phyloP scores from a whole-genome alignment of 2,113 vertebrate genomes.

The Progne subis region DNA sequence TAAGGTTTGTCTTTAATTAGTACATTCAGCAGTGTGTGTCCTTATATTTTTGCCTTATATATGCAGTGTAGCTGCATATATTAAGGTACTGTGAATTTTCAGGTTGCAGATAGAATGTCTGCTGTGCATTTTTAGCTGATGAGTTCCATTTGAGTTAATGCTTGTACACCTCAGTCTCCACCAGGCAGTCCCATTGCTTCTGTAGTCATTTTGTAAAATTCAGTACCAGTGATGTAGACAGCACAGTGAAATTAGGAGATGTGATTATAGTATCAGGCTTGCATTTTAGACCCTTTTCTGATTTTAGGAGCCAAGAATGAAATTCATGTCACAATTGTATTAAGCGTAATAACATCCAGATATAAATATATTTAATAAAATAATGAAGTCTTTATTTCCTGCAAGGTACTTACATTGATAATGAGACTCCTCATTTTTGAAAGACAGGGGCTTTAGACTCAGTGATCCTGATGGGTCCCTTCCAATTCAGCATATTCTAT shows the following conservation, averaged over 20 bases:
- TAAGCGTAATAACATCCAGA: background rate
- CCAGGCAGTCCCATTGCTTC: slow-evolving; percentile 21
- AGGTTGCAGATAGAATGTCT: background rate
- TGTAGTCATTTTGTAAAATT: slow-evolving; percentile 1
- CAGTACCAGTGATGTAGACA: background rate
- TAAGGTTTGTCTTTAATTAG: background rate
- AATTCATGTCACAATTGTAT: background rate
- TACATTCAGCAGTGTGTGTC: background rate
- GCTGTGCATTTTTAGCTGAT: slow-evolving; percentile 11
- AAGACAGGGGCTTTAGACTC: background rate
- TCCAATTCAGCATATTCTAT: background rate
- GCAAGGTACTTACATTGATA: background rate
- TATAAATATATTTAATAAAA: background rate
- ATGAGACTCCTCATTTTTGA: background rate
- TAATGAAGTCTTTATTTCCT: slow-evolving; percentile 1
- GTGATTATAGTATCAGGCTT: background rate
- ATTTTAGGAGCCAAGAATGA: background rate
- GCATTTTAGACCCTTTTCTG: background rate
- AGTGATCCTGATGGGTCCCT: background rate
- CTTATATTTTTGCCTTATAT: background rate
- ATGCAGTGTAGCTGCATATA: background rate
- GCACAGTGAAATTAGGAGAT: background rate
- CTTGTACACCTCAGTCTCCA: background rate
- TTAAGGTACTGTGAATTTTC: background rate
- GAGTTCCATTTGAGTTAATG: slow-evolving; percentile 47